Conservation (phyloP, 30 jellyfish, hydroid and myxozoan species). For the Hydractinia symbiolongicarpus region DNA sequence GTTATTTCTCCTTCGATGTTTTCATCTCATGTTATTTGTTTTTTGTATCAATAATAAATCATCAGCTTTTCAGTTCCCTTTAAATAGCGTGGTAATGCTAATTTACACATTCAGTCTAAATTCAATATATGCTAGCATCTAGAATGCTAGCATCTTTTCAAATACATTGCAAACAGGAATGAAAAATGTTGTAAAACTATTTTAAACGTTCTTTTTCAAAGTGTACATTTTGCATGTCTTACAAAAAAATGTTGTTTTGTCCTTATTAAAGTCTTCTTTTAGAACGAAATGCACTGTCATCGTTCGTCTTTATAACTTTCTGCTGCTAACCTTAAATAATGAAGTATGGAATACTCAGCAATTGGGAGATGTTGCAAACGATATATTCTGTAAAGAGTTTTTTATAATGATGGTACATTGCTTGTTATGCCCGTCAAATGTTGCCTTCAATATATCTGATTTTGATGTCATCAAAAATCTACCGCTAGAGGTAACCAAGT, state of each 20-base stretch:
- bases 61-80: too few relatives aligned
- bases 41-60: too few relatives aligned
- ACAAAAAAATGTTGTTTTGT: too few relatives aligned
- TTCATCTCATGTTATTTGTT: not conserved
- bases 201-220: too few relatives aligned
- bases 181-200: too few relatives aligned
- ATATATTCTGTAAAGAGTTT: constrained; percentile 41
- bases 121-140: too few relatives aligned
- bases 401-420: constrained; percentile 27
- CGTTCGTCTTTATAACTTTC: constrained; percentile 45
- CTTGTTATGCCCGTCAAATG: constrained; percentile 37
- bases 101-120: too few relatives aligned
- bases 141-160: too few relatives aligned
- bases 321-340: constrained; percentile 33
- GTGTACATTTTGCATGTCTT: too few relatives aligned
- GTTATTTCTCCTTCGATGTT: not conserved
- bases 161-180: too few relatives aligned
- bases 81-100: too few relatives aligned
- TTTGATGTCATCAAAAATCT: constrained; percentile 48
- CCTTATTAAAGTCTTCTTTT: not conserved
- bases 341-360: constrained; percentile 39
- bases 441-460: constrained; percentile 64
- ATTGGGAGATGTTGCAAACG: constrained; percentile 24
- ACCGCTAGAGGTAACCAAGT: constrained; percentile 54
- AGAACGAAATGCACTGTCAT: constrained; percentile 68